Percentiles rank a stretch among this genome's conserved stretches.
Evolutionary conservation across 2,113 vertebrate genomes (phyloP).

Genomic region (Nanorana parkeri): DNA sequence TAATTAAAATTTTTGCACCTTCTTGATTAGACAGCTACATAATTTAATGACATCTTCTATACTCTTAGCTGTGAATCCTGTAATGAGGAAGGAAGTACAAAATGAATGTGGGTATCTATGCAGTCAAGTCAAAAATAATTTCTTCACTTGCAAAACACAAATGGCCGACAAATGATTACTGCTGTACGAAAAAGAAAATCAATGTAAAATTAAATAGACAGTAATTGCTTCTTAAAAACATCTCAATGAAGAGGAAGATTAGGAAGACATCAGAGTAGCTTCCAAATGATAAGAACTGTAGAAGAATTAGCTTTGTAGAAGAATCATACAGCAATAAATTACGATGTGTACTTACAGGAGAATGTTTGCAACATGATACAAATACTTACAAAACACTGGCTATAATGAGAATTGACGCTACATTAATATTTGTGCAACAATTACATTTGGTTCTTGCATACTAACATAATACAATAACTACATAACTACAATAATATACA

Average conservation of each 20-base stretch:
- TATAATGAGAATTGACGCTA: background rate
- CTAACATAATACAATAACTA: background rate
- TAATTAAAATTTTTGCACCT: conserved; percentile 87
- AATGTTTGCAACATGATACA: background rate
- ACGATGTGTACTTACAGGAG: background rate
- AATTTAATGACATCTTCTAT: conserved; percentile 80
- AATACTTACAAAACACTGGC: background rate
- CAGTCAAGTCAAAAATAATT: conserved; percentile 69
- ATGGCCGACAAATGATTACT: conserved; percentile 56
- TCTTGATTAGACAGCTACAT: conserved; percentile 79
- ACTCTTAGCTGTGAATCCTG: conserved; percentile 72
- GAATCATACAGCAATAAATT: conserved; percentile 1
- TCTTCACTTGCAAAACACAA: conserved; percentile 66
- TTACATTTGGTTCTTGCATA: too few relatives aligned
- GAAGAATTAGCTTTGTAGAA: background rate
- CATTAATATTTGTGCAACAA: background rate
- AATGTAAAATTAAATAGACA: conserved; percentile 43
- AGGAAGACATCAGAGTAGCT: background rate
- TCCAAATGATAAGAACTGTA: background rate
- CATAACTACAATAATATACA: too few relatives aligned
- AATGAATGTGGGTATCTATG: conserved; percentile 70
- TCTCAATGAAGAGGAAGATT: background rate
- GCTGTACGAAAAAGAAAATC: conserved; percentile 60
- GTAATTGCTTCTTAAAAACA: conserved; percentile 54
- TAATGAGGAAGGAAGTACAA: conserved; percentile 76